A percentile compares a stretch with the other conserved stretches of the same genome.
Conservation (phyloP, 2,113 vertebrate genomes). For the Odocoileus virginianus region DNA sequence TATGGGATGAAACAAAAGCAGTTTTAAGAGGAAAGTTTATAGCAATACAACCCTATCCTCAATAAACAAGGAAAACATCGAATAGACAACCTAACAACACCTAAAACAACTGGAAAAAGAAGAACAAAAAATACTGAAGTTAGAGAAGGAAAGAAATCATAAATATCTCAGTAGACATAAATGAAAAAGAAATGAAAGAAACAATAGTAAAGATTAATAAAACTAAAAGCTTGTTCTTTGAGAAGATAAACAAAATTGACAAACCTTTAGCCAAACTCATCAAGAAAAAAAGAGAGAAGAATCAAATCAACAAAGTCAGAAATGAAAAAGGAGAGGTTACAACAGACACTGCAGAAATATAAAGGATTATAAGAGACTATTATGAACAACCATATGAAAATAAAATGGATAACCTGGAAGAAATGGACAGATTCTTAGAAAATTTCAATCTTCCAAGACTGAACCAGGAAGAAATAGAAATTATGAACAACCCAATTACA, state of each 20-base stretch:
- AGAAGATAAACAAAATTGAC: background rate
- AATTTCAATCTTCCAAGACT: background rate
- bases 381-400: background rate
- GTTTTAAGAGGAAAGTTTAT: background rate
- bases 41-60: too few relatives aligned
- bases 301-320: background rate
- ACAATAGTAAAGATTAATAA: background rate
- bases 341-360: background rate
- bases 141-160: background rate
- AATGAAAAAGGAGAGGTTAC: background rate
- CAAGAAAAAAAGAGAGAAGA: background rate
- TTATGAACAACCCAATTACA: background rate
- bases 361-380: background rate
- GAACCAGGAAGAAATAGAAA: background rate
- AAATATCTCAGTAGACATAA: background rate
- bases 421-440: background rate
- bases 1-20: background rate
- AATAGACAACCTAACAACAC: too few relatives aligned
- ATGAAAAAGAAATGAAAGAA: background rate
- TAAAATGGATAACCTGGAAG: background rate
- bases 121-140: background rate
- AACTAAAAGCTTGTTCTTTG: background rate
- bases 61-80: too few relatives aligned
- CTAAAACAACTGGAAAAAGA: too few relatives aligned
- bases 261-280: background rate